A percentile compares a stretch with the other conserved stretches of the same genome.
Conservation (phyloP, 1,140 invertebrate species). For the Drosophila bocki region DNA sequence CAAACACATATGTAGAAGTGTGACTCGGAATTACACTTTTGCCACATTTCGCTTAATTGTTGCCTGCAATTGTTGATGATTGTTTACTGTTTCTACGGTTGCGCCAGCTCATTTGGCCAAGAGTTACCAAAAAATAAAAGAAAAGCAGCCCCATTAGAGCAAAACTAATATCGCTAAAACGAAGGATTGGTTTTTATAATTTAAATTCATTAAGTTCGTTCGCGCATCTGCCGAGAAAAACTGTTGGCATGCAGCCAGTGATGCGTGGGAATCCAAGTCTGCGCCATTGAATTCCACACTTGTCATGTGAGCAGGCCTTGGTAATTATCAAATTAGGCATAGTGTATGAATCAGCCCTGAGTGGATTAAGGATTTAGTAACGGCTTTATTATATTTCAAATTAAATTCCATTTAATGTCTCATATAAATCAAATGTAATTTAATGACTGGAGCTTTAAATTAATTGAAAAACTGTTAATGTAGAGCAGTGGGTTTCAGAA, state of each 20-base stretch:
- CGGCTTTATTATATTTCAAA: neutral
- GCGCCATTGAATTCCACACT: slow-evolving; percentile 45
- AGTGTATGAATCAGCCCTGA: neutral
- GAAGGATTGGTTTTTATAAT: slow-evolving; percentile 62
- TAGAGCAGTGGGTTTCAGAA: neutral
- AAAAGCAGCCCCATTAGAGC: slow-evolving; percentile 20
- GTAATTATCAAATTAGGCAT: slow-evolving; percentile 20
- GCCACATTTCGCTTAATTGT: slow-evolving; percentile 80
- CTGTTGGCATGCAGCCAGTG: slow-evolving; percentile 54
- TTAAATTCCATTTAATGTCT: neutral
- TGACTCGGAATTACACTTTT: slow-evolving; percentile 73
- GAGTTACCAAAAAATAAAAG: slow-evolving; percentile 47
- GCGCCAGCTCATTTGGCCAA: slow-evolving; percentile 59
- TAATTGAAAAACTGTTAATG: neutral
- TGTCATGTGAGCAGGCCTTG: slow-evolving; percentile 19
- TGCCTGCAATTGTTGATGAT: slow-evolving; percentile 60
- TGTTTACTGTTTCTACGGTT: slow-evolving; percentile 41
- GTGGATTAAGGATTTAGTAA: neutral
- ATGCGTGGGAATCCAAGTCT: slow-evolving; percentile 40
- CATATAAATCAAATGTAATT: neutral
- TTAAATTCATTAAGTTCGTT: slow-evolving; percentile 56
- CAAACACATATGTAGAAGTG: slow-evolving; percentile 17
- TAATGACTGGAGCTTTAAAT: neutral
- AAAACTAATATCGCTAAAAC: slow-evolving; percentile 27
- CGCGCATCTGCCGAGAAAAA: slow-evolving; percentile 50